Evolutionary conservation across 2,888 invertebrate genomes (phyloP), one percentile per base, ranked within the genome.

Genomic region (Rotaria socialis): DNA sequence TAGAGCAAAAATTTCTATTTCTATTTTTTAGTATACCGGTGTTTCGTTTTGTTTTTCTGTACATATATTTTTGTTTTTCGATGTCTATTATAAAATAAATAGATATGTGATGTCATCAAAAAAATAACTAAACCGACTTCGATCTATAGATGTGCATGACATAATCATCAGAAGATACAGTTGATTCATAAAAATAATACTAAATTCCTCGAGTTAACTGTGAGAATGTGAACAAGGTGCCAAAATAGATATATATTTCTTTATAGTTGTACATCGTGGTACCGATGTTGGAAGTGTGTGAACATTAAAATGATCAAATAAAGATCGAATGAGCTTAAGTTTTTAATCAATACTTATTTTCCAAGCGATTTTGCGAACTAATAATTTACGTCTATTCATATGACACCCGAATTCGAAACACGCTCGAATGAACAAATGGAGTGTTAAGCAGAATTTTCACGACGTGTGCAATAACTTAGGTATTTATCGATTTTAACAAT

Each of bases 111-210:
- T 67, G 35, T 67, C 67, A 67, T 67, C 67, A 67, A 19, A 67
- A 67, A 67, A 27, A 35, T 4, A 50, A 8, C 35, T 27, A 35
- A 67, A 19, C 67, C 67, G 67, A 67, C 67, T 19, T 67, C 67
- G 67, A 67, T 35, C 35, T 67, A 41, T 67, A 19, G 35, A 27
- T 67, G 19, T 16, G 16, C 2, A 67, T 67, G 67, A 67, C 67
- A 67, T 67, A 67, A 67, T 67, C 67, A 67, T 35, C 67, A 14
- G 16, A 67, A 14, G 67, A 67, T 67, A 35, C 7, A 35, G 14
- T 67, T 67, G 67, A 67, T 67, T 67, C 67, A 67, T 67, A 67
- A 67, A 67, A 35, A 41, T 19, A 67, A 67, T 41, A 67, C 35
- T 35, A 14, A 67, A 14, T 67, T 19, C 67, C 1, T 35, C 8